Evolutionary conservation across 2,797 vertebrate genomes (phyloP).

Genomic region (Meriones psammophilus): DNA sequence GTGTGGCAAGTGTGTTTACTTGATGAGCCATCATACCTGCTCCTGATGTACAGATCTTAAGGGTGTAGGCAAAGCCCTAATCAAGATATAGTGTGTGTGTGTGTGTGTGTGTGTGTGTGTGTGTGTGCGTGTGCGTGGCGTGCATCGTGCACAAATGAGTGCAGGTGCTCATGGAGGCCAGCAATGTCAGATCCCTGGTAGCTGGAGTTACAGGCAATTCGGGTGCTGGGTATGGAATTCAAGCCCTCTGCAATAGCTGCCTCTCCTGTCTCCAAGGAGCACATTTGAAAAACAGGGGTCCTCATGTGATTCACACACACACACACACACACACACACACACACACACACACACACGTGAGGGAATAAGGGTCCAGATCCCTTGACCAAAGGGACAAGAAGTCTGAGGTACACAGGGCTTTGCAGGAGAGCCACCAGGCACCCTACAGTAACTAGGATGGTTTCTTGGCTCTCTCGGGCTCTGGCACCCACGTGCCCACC

Average conservation of each 20-base stretch:
- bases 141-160: not conserved
- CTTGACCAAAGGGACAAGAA: not conserved
- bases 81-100: not conserved
- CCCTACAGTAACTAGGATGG: not conserved
- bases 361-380: not conserved
- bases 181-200: not conserved
- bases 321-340: not conserved
- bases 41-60: not conserved
- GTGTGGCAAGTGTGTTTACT: too few relatives aligned
- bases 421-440: not conserved
- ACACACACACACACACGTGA: too few relatives aligned
- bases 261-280: not conserved
- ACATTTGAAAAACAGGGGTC: constrained; percentile 5
- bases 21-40: too few relatives aligned
- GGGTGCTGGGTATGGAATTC: not conserved
- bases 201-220: not conserved
- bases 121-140: not conserved
- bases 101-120: not conserved
- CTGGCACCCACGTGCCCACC: not conserved
- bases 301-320: not conserved
- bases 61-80: not conserved
- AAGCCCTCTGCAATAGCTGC: not conserved
- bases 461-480: not conserved
- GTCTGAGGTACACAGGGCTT: not conserved
- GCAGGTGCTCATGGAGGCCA: not conserved